phyloP scores from a whole-genome alignment of 2,797 vertebrate species.

The Strix occidentalis region DNA sequence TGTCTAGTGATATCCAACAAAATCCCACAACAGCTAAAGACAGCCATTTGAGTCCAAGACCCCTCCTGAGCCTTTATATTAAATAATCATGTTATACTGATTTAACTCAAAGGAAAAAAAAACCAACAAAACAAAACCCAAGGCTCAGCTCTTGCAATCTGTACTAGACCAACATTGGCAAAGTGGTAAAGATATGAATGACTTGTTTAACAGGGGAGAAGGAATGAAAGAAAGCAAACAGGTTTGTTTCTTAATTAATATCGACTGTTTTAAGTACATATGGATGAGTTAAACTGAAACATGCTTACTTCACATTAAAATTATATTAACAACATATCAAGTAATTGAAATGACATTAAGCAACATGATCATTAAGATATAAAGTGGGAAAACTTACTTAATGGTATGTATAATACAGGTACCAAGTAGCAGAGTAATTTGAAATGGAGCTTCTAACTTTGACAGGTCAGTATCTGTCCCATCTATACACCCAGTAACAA shows the following conservation, averaged over 20 bases:
- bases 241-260: not conserved
- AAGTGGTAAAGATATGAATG: not conserved
- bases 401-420: not conserved
- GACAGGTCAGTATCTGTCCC: not conserved
- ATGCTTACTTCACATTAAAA: not conserved
- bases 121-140: not conserved
- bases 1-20: not conserved
- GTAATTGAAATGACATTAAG: not conserved
- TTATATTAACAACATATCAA: not conserved
- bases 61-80: not conserved
- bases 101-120: not conserved
- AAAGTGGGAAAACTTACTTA: not conserved
- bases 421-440: not conserved
- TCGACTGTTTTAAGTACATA: not conserved
- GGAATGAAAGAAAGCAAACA: not conserved
- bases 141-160: not conserved
- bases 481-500: not conserved
- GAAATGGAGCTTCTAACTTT: not conserved
- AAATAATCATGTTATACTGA: not conserved
- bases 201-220: not conserved
- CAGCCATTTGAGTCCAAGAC: not conserved
- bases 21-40: not conserved
- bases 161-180: not conserved
- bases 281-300: not conserved
- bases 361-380: not conserved